Percentiles rank a stretch among this genome's conserved stretches.
phyloP scores from a whole-genome alignment of 2,113 vertebrate genomes.

The Mastomys natalensis region DNA sequence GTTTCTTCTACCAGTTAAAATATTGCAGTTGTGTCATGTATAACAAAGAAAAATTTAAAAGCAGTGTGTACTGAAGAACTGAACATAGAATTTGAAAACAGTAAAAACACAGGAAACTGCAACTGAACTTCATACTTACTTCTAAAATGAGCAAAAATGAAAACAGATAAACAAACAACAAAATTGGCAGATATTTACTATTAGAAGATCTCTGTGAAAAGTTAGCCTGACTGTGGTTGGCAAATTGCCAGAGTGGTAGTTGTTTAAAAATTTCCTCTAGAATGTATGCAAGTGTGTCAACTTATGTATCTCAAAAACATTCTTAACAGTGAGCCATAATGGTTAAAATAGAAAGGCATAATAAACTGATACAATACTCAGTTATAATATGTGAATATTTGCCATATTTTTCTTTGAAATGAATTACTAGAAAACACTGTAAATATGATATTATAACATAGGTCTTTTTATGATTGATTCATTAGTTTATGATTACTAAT shows the following conservation, averaged over 20 bases:
- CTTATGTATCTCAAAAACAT: too few species aligned
- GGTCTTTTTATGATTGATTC: background rate
- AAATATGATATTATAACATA: background rate
- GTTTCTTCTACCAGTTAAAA: background rate
- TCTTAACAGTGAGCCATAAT: background rate
- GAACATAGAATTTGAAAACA: background rate
- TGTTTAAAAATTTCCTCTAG: too few species aligned
- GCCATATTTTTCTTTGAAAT: background rate
- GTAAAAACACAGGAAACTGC: background rate
- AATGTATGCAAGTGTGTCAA: background rate
- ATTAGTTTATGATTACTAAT: background rate
- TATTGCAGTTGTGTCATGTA: background rate
- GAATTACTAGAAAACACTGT: background rate
- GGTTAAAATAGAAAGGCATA: background rate
- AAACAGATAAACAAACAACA: background rate
- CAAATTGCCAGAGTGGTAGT: background rate
- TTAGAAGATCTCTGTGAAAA: background rate
- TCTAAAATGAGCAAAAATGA: background rate
- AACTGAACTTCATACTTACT: background rate
- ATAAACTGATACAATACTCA: background rate
- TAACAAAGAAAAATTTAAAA: background rate
- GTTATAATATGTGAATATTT: background rate
- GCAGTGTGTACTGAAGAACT: background rate
- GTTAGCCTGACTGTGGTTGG: background rate
- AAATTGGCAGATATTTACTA: background rate